These are phyloP conservation scores for Perca schrenkii DNA, from an alignment of 2,113 vertebrate species.

Conservation along the genomic window DNA sequence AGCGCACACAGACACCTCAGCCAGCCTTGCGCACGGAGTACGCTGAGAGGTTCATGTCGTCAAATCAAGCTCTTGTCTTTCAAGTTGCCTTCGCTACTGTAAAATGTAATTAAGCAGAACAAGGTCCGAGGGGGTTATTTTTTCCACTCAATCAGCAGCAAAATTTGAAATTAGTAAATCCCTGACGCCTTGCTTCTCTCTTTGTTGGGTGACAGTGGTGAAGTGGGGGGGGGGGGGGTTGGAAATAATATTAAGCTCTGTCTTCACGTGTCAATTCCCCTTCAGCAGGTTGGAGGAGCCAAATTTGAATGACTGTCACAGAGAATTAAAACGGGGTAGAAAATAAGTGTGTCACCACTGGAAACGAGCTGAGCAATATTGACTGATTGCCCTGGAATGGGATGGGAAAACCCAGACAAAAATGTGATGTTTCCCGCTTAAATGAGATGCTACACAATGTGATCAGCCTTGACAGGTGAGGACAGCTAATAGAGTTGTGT, in stretches of 20 bases:
- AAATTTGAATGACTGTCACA: conserved; percentile 78
- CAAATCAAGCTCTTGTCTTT: conserved; percentile 82
- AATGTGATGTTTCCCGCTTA: conserved; percentile 73
- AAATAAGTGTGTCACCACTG: conserved; percentile 18
- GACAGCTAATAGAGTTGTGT: conserved; percentile 79
- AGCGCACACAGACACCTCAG: conserved; percentile 18
- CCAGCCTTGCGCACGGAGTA: conserved; percentile 31
- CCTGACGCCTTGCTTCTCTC: conserved; percentile 71
- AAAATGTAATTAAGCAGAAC: conserved; percentile 87
- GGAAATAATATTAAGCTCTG: conserved; percentile 74
- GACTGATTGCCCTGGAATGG: conserved; percentile 43
- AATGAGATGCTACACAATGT: conserved; percentile 73
- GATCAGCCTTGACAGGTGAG: conserved; percentile 74
- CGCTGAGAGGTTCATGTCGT: conserved; percentile 64
- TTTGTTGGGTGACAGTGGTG: conserved; percentile 46
- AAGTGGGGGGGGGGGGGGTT: neutral
- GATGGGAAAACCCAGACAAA: conserved; percentile 57
- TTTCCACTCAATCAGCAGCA: conserved; percentile 81
- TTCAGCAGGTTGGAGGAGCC: conserved; percentile 72
- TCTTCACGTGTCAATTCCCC: conserved; percentile 66
- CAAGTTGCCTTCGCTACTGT: conserved; percentile 79
- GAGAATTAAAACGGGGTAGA: conserved; percentile 70
- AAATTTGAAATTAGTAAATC: conserved; percentile 85
- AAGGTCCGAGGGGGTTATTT: conserved; percentile 79
- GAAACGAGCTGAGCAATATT: conserved; percentile 59